phyloP scores from a whole-genome alignment of 2,113 vertebrate genomes.

The Ranitomeya variabilis region DNA sequence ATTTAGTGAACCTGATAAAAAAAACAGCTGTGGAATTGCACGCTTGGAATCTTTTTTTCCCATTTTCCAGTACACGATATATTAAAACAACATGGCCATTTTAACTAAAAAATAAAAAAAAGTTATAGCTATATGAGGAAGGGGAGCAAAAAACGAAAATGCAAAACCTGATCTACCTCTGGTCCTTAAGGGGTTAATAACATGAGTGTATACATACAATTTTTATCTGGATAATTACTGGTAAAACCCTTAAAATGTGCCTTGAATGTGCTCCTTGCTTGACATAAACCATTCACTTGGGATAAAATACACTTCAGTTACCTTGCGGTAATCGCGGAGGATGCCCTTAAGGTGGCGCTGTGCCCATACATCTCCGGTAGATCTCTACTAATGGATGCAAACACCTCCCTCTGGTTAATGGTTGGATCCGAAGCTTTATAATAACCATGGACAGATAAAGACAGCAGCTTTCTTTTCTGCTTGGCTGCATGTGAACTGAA shows the following conservation, averaged over 20 bases:
- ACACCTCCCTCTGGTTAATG: slow-evolving; percentile 56
- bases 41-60: too few relatives aligned
- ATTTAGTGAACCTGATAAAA: too few relatives aligned
- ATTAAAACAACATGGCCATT: too few relatives aligned
- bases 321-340: background rate
- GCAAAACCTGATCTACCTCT: too few relatives aligned
- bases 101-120: too few relatives aligned
- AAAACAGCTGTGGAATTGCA: too few relatives aligned
- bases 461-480: slow-evolving; percentile 46
- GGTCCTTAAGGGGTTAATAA: too few relatives aligned
- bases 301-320: background rate
- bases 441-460: slow-evolving; percentile 52
- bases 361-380: slow-evolving; percentile 17
- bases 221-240: background rate
- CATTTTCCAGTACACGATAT: too few relatives aligned
- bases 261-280: background rate
- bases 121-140: too few relatives aligned
- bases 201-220: too few relatives aligned
- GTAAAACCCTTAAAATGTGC: background rate
- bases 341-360: slow-evolving; percentile 21
- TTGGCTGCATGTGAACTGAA: slow-evolving; percentile 34
- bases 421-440: slow-evolving; percentile 67
- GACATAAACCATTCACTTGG: background rate
- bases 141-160: too few relatives aligned
- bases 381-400: slow-evolving; percentile 33